A percentile compares a stretch with the other conserved stretches of the same genome.
Conservation (phyloP, 2,113 vertebrate species). For the Cygnus buccinator region DNA sequence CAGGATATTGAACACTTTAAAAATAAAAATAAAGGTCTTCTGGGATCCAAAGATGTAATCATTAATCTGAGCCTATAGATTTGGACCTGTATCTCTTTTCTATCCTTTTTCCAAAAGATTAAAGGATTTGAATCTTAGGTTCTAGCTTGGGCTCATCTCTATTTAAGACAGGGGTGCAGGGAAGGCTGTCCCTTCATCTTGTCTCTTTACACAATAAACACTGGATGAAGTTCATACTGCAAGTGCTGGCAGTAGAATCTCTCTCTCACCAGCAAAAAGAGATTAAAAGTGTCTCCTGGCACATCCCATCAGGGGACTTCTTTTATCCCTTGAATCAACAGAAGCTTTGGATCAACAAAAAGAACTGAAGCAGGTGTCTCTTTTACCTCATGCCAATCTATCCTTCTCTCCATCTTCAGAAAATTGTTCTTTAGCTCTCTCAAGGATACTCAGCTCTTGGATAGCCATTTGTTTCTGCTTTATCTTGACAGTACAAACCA, state of each 20-base stretch:
- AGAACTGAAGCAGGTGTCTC: conserved; percentile 14
- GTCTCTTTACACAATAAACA: conserved; percentile 13
- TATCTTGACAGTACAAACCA: conserved; percentile 33
- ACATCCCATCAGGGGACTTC: conserved; percentile 16
- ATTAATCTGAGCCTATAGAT: neutral
- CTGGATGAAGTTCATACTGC: conserved; percentile 21
- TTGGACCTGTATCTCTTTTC: neutral
- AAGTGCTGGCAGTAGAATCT: neutral
- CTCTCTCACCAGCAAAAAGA: neutral
- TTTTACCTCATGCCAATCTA: conserved; percentile 13
- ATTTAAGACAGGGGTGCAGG: neutral
- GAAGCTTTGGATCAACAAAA: conserved; percentile 52
- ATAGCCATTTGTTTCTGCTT: conserved; percentile 31
- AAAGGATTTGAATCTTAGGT: neutral
- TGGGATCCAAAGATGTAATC: neutral
- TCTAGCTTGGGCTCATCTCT: neutral
- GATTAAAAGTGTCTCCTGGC: conserved; percentile 55
- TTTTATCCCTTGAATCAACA: conserved; percentile 52
- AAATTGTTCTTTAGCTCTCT: conserved; percentile 29
- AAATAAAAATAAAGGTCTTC: neutral
- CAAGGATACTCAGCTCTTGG: neutral
- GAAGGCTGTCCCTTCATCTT: neutral
- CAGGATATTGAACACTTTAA: neutral
- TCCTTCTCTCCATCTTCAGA: conserved; percentile 3
- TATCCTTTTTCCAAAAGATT: neutral